A percentile compares a stretch with the other conserved stretches of the same genome.
Evolutionary conservation across 1,140 invertebrate genomes (phyloP).

Genomic region (Acromyrmex charruanus): DNA sequence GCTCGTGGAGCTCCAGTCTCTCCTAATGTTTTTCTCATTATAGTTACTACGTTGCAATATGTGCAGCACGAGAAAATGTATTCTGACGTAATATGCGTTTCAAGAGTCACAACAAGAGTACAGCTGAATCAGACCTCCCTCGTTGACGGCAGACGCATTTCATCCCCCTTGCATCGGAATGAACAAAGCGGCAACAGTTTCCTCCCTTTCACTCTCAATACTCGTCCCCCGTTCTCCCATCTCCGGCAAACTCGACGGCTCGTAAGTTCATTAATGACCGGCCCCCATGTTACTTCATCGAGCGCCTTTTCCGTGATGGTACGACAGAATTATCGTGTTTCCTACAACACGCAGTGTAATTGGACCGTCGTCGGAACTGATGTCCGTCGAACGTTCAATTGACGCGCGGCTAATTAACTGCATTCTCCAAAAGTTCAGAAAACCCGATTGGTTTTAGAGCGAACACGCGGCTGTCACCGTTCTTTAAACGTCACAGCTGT

Average conservation of each 20-base stretch:
- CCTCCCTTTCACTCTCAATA: slow-evolving; percentile 65
- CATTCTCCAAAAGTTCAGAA: slow-evolving; percentile 38
- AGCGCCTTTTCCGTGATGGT: slow-evolving; percentile 43
- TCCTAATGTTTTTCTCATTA: background rate
- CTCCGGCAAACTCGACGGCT: slow-evolving; percentile 45
- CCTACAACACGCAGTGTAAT: slow-evolving; percentile 15
- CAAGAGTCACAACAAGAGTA: background rate
- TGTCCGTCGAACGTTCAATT: slow-evolving; percentile 49
- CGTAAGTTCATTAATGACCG: slow-evolving; percentile 67
- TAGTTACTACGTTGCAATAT: background rate
- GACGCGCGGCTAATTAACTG: slow-evolving; percentile 46
- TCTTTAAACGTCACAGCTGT: background rate
- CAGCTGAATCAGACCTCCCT: slow-evolving; percentile 35
- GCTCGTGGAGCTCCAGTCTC: background rate
- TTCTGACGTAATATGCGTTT: slow-evolving; percentile 35
- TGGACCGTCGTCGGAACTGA: slow-evolving; percentile 43
- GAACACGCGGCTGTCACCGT: background rate
- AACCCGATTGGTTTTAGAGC: background rate
- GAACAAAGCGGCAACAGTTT: slow-evolving; percentile 60
- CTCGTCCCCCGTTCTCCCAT: slow-evolving; percentile 40
- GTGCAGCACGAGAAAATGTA: slow-evolving; percentile 13
- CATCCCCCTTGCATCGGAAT: slow-evolving; percentile 39
- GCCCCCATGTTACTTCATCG: slow-evolving; percentile 45
- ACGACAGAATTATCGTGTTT: slow-evolving; percentile 41
- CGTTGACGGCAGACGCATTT: slow-evolving; percentile 37